Evolutionary conservation across 2,797 vertebrate genomes (phyloP), one percentile per base, ranked within the genome.

Genomic region (Podarcis lilfordi): DNA sequence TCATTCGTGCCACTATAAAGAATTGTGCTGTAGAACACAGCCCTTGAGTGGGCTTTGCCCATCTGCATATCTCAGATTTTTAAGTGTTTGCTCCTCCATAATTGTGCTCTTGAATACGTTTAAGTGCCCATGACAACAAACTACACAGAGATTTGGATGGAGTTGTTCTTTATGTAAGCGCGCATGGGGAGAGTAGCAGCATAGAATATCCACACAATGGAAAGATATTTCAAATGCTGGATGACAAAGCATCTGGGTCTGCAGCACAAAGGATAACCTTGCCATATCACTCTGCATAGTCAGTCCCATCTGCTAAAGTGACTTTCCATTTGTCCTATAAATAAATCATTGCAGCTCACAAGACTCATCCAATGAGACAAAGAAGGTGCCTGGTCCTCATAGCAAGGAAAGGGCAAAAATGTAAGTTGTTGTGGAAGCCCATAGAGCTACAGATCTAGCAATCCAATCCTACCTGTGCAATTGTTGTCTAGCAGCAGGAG

Each of bases 201-300:
- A 85, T 72, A 87, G 91, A 89, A 87, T 84, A 87, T 8, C 21
- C 78, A 89, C 92, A 91, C 91, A 91, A 74, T 21, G 55, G 0
- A 1, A 89, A 90, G 35, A 83, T 87, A 86, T 93, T 91, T 89
- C 90, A 85, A 83, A 89, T 7, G 77, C 86, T 68, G 32, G 79
- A 82, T 79, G 86, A 89, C 91, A 91, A 91, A 95, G 91, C 85
- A 84, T 61, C 89, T 83, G 61, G 21, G 79, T 82, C 84, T 83
- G 27, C 90, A 78, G 92, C 85, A 89, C 29, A 86, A 92, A 94
- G 90, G 84, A 93, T 95, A 95, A 90, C 91, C 91, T 93, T 95
- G 89, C 89, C 89, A 88, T 90, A 88, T 85, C 80, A 69, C 91
- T 88, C 91, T 89, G 69, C 35, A 2, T 80, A 75, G 90, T 91